Evolutionary conservation across 2,797 vertebrate genomes (phyloP).

Genomic region (Thamnophis elegans): DNA sequence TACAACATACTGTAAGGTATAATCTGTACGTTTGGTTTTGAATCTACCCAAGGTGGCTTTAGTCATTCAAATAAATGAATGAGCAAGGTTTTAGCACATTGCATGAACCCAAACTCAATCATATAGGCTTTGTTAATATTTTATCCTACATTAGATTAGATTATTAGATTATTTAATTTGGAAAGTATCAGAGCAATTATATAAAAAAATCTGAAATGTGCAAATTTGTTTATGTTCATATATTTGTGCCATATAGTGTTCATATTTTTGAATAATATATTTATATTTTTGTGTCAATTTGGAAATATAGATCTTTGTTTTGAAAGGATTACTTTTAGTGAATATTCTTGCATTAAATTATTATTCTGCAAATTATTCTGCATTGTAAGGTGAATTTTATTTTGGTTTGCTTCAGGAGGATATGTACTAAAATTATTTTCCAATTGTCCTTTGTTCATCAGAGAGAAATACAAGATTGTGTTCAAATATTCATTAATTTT

Average conservation of each 20-base stretch:
- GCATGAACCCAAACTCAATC: not conserved
- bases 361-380: not conserved
- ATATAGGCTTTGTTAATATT: not conserved
- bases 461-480: not conserved
- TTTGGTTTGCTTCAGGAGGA: not conserved
- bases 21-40: not conserved
- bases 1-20: not conserved
- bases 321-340: not conserved
- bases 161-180: not conserved
- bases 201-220: not conserved
- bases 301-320: not conserved
- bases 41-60: not conserved
- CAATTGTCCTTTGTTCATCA: not conserved
- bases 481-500: not conserved
- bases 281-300: not conserved
- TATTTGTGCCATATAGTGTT: too few species aligned
- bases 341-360: not conserved
- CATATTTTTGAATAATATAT: not conserved
- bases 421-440: not conserved
- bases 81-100: not conserved
- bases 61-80: not conserved
- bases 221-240: too few species aligned
- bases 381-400: not conserved
- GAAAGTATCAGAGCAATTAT: not conserved
- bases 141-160: not conserved